Evolutionary conservation across 2,888 invertebrate genomes (phyloP).

Genomic region (Stenotaenia linearis): DNA sequence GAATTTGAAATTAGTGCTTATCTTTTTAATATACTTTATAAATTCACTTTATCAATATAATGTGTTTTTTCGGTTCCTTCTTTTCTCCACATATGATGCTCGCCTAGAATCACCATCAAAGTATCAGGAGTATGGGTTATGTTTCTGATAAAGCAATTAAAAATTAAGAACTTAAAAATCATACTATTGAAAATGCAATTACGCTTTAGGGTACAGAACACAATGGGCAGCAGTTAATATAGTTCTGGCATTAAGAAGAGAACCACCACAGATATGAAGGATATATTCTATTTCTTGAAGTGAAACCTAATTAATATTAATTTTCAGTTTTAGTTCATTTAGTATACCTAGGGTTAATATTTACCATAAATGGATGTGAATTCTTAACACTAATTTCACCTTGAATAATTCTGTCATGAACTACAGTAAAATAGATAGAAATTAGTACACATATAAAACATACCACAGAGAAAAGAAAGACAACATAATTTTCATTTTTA

Average conservation of each 20-base stretch:
- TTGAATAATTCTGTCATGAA: neutral
- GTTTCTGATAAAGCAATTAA: neutral
- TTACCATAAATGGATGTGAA: neutral
- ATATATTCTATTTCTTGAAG: neutral
- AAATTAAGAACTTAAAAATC: neutral
- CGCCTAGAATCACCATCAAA: neutral
- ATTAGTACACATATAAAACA: neutral
- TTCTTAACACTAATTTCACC: neutral
- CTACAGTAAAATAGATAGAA: neutral
- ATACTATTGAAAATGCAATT: neutral
- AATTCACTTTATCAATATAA: neutral
- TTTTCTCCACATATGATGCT: neutral
- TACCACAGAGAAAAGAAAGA: neutral
- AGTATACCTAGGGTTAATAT: neutral
- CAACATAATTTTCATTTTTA: too few species aligned
- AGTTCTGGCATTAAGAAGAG: neutral
- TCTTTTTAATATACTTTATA: too few species aligned
- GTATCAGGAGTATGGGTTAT: neutral
- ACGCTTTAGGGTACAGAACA: neutral
- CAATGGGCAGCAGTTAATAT: neutral
- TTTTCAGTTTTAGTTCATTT: neutral
- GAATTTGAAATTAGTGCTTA: neutral
- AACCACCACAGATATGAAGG: neutral
- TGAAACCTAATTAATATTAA: neutral
- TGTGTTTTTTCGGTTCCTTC: neutral